phyloP scores from a whole-genome alignment of 2,888 invertebrate species.

The Archaeoteleia sp. region DNA sequence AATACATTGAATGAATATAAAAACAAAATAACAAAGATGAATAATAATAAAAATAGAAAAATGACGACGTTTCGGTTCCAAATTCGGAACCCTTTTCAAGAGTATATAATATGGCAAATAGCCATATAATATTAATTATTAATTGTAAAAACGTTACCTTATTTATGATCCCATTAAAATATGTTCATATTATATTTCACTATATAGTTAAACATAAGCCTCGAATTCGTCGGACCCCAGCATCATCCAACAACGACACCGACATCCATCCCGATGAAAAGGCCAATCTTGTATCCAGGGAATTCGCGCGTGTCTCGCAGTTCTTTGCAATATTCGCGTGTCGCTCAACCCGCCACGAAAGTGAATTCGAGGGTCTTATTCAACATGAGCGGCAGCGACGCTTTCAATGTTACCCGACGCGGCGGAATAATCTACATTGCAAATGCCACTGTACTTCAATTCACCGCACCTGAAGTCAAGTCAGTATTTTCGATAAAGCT shows the following conservation, averaged over 20 bases:
- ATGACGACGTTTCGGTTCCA: too few species aligned
- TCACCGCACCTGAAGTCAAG: conserved; percentile 73
- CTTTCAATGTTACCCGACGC: conserved; percentile 77
- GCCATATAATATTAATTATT: too few species aligned
- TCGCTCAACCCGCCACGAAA: conserved; percentile 63
- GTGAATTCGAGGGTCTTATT: conserved; percentile 56
- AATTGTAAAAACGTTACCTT: neutral
- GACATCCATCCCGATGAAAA: conserved; percentile 55
- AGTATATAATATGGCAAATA: too few species aligned
- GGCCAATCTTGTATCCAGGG: conserved; percentile 61
- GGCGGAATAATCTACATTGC: conserved; percentile 79
- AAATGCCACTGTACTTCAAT: conserved; percentile 74
- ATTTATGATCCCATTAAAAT: too few species aligned
- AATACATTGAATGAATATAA: too few species aligned
- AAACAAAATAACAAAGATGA: too few species aligned
- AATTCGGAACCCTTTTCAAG: too few species aligned
- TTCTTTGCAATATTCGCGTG: conserved; percentile 61
- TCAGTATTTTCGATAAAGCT: conserved; percentile 60
- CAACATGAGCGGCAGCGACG: conserved; percentile 62
- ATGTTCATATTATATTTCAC: too few species aligned
- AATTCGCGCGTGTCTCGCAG: conserved; percentile 58
- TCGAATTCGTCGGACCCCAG: conserved; percentile 66
- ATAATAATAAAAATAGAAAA: too few species aligned
- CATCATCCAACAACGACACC: conserved; percentile 64
- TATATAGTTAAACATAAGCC: conserved; percentile 68